Base-by-base conservation (phyloP, 2,113 vertebrate species). In the Prunella himalayana region DNA sequence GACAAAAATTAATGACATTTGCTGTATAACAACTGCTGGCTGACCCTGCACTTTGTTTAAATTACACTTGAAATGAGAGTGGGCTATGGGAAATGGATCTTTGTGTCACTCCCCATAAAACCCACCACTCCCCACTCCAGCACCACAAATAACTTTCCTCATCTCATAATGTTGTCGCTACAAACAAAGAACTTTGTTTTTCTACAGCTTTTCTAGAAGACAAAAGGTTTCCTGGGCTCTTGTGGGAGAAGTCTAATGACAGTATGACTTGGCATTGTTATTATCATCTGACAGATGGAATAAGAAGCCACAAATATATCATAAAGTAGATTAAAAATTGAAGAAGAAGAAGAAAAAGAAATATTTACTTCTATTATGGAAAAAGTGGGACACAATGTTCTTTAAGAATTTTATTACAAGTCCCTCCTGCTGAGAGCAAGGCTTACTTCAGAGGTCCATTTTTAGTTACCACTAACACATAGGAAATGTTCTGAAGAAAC, bases 371-470 rank as follows among this genome's bases (percentile, higher is more conserved):
- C 57, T 73, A 30, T 70, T 77, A 86, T 47, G 82, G 77, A 75
- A 71, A 77, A 96, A 96, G 68, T 68, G 49, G 90, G 82, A 94
- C 95, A 86, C 85, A 71, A 80, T 95, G 90, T 95, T 95, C 93
- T 77, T 79, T 13, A 79, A 91, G 42, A 51, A 59, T 76, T 94
- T 82, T 88, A 86, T 70, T 91, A 13, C 1, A 1, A 92, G 37
- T 73, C 21, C 35, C 79, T 95, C 66, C 54, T 80, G 79, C 93
- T 54, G 63, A 92, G 92, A 90, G 75, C 66, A 82, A 79, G 64
- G 76, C 60, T 93, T 81, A 82, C 61, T 92, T 88, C 54, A 82
- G 82, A 93, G 54, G 49, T 70, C 76, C 92, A 88, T 94, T 95
- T 95, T 93, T 88, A 93, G 95, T 71, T 82, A 69, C 73, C 61